Percentiles rank a stretch among this genome's conserved stretches.
Evolutionary conservation across 2,113 vertebrate species (phyloP).

Genomic region (Oenanthe oenanthe): DNA sequence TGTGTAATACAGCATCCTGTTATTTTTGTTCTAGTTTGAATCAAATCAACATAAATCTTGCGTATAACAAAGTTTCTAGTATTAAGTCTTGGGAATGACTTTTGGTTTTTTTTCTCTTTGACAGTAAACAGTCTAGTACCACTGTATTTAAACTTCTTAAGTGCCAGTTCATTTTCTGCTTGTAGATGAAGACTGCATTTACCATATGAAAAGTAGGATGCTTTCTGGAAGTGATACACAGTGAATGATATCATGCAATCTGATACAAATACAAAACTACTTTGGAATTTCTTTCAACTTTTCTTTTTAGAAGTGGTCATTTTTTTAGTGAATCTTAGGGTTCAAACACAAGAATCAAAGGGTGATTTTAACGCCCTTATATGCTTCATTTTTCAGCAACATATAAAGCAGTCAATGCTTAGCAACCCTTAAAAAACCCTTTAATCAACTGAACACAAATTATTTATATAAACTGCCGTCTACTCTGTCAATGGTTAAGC

Average conservation of each 20-base stretch:
- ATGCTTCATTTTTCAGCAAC: constrained; percentile 21
- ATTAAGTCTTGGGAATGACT: background rate
- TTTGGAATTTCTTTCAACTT: background rate
- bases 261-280: constrained; percentile 46
- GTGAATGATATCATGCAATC: constrained; percentile 44
- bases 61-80: background rate
- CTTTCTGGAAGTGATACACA: constrained; percentile 22
- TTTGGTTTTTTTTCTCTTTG: background rate
- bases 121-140: background rate
- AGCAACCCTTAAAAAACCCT: background rate
- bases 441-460: background rate
- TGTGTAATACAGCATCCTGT: background rate
- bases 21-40: background rate
- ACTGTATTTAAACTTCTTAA: background rate
- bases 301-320: background rate
- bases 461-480: background rate
- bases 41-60: background rate
- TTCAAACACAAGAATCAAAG: background rate
- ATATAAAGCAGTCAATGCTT: constrained; percentile 21
- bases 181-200: constrained; percentile 24
- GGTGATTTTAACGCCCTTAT: background rate
- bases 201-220: constrained; percentile 47
- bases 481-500: background rate
- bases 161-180: constrained; percentile 39
- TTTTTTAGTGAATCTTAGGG: background rate